phyloP scores from a whole-genome alignment of 2,113 vertebrate species.

The Pelecanus crispus region DNA sequence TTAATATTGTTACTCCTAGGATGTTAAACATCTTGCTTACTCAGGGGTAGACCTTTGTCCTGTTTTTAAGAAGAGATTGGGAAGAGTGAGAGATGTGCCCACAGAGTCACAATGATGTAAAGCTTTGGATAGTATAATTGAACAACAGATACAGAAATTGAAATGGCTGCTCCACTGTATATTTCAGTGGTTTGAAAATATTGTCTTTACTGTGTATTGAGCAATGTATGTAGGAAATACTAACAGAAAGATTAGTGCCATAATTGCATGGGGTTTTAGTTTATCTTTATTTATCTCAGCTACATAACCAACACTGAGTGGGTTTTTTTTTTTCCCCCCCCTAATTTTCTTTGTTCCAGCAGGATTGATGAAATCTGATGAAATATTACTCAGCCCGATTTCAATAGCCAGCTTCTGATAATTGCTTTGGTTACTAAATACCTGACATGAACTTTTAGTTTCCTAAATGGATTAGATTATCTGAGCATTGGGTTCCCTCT shows the following conservation, averaged over 20 bases:
- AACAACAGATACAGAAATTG: background rate
- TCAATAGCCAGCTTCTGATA: constrained; percentile 26
- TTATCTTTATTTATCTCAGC: background rate
- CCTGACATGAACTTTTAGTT: constrained; percentile 28
- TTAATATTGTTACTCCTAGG: background rate
- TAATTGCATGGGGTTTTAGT: background rate
- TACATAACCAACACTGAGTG: background rate
- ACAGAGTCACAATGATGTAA: rapidly evolving
- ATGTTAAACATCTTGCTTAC: background rate
- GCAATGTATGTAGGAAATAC: background rate
- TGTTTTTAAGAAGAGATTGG: background rate
- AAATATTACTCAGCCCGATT: constrained; percentile 30
- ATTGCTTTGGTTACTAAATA: constrained; percentile 68
- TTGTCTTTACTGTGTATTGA: background rate
- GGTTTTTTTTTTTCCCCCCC: background rate
- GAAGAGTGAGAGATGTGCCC: background rate
- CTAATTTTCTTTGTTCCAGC: background rate
- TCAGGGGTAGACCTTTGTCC: background rate
- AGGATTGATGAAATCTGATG: constrained; percentile 4
- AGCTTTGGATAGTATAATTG: background rate
- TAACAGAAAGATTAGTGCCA: background rate
- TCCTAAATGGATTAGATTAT: constrained; percentile 29
- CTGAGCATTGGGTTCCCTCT: background rate
- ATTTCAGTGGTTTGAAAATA: background rate
- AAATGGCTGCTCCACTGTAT: background rate